Evolutionary conservation across 2,888 invertebrate genomes (phyloP), one percentile per base, ranked within the genome.

Genomic region (Elegia similella): DNA sequence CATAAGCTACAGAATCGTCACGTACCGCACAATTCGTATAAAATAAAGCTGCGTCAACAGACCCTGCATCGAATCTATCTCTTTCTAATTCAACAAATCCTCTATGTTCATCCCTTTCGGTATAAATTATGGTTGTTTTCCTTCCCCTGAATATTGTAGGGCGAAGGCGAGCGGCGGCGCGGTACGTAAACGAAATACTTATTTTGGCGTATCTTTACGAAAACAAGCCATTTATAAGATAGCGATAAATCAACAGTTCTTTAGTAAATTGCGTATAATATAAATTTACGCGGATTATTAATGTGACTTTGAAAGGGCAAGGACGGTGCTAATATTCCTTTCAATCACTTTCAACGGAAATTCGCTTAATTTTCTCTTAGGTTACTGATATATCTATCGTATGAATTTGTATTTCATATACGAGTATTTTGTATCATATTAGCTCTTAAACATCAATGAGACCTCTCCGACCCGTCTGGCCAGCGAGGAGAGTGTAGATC

Each of bases 101-200:
- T n/a, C 56, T 76, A 69, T 73, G 58, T 64, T 65, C 60, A 59
- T 78, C 79, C 69, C 76, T 60, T 66, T 79, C 75, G 64, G 69
- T 78, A 78, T 82, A 86, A 82, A 76, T 84, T 83, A 86, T 82
- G 70, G 80, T 78, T 82, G 81, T 87, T 86, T 86, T 84, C 80
- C 82, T 78, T 75, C 78, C 73, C 66, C 70, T 72, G 78, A 79
- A 82, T 80, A 79, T 78, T 78, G 75, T 73, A 78, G 73, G 74
- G 74, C 63, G 74, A 75, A 70, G 72, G 69, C 69, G 64, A 76
- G 69, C 65, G 69, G 70, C 64, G 70, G 70, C 68, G 70, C 68
- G 72, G 71, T 73, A 81, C 75, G 81, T 77, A 78, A 81, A 80
- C 78, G 80, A 80, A 84, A 84, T 83, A 80, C 78, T 82, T 84